Percentiles rank a stretch among this genome's conserved stretches.
These are phyloP conservation scores for Cinara cedri DNA, from an alignment of 2,888 invertebrate genomes.

Conservation along the genomic window DNA sequence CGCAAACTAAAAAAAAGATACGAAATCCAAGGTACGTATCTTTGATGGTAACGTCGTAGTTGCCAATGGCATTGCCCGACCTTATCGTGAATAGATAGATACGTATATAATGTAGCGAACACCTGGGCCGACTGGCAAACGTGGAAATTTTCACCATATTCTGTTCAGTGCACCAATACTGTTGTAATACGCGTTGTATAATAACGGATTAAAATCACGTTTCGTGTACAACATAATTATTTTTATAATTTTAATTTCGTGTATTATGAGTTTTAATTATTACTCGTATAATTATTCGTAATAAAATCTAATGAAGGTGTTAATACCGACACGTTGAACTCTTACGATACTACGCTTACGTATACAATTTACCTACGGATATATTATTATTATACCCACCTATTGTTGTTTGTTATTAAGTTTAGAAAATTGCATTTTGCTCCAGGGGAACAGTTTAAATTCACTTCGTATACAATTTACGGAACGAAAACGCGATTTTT, in stretches of 20 bases:
- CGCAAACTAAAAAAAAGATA: too few species aligned
- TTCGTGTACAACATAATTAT: slow-evolving; percentile 10
- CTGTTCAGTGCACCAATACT: too few species aligned
- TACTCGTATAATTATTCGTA: not conserved
- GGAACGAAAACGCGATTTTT: too few species aligned
- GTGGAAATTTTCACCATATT: not conserved
- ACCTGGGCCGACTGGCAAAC: not conserved
- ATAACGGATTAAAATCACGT: slow-evolving; percentile 21
- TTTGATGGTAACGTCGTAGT: too few species aligned
- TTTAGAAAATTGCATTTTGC: too few species aligned
- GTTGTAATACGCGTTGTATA: not conserved
- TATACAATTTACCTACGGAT: too few species aligned
- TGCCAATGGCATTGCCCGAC: too few species aligned
- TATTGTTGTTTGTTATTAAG: too few species aligned
- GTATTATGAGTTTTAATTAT: not conserved
- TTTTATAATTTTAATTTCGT: not conserved
- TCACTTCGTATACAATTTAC: too few species aligned
- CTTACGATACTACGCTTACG: not conserved
- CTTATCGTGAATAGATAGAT: not conserved
- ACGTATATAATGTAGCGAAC: not conserved
- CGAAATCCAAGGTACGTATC: too few species aligned
- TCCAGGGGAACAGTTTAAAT: too few species aligned
- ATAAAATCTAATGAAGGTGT: not conserved
- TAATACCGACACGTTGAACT: slow-evolving; percentile 12
- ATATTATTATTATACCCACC: too few species aligned